Percentiles rank a stretch among this genome's conserved stretches.
phyloP scores from a whole-genome alignment of 2,888 invertebrate genomes.

The Andrena praecox region DNA sequence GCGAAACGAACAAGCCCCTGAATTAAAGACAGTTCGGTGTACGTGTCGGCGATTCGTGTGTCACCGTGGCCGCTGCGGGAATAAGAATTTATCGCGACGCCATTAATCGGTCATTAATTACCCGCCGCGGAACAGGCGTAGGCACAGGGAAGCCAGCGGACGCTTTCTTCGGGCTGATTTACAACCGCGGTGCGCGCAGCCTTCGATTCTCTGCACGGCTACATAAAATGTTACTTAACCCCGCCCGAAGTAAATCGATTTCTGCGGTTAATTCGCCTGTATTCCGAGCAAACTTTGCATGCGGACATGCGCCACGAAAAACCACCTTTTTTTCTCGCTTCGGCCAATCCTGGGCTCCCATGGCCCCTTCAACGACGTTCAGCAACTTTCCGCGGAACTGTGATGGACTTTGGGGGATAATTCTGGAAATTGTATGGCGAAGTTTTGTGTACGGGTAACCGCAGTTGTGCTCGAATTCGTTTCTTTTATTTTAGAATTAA shows the following conservation, averaged over 20 bases:
- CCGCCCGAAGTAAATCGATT: conserved; percentile 62
- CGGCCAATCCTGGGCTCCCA: not conserved
- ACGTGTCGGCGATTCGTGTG: conserved; percentile 15
- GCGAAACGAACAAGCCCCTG: conserved; percentile 16
- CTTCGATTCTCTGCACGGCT: conserved; percentile 46
- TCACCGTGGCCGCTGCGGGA: conserved; percentile 21
- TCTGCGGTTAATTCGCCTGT: conserved; percentile 57
- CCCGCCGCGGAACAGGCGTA: not conserved
- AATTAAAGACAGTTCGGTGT: conserved; percentile 37
- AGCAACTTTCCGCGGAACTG: not conserved
- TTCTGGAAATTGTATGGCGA: too few relatives aligned
- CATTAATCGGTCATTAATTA: conserved; percentile 61
- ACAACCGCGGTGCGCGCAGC: conserved; percentile 25
- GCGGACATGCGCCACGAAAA: not conserved
- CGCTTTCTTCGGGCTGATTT: conserved; percentile 58
- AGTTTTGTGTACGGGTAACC: too few relatives aligned
- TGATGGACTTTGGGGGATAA: too few relatives aligned
- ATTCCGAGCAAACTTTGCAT: conserved; percentile 49
- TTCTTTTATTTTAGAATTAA: too few relatives aligned
- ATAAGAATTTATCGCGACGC: conserved; percentile 57
- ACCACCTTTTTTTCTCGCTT: not conserved
- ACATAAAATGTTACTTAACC: conserved; percentile 66
- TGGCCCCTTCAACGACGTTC: not conserved
- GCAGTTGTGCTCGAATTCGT: too few relatives aligned
- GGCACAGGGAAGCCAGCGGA: conserved; percentile 20